A percentile compares a stretch with the other conserved stretches of the same genome.
Evolutionary conservation across 1,140 invertebrate genomes (phyloP).

Genomic region (Diorhabda carinulata): DNA sequence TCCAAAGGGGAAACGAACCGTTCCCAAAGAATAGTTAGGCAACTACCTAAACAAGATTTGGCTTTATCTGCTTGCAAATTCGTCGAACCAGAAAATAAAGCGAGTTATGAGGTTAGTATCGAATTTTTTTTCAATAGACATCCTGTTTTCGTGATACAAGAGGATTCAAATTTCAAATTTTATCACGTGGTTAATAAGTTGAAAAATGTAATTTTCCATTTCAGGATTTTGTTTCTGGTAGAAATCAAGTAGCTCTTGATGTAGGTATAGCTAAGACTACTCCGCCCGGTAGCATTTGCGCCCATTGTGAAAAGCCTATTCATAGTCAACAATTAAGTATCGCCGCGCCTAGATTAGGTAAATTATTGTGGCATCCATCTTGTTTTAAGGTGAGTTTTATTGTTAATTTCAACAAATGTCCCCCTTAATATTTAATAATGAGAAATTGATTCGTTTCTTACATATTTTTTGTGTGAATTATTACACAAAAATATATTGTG

Average conservation of each 20-base stretch:
- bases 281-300: constrained; percentile 45
- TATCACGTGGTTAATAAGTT: background rate
- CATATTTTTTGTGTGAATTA: no score
- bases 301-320: constrained; percentile 35
- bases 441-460: no score
- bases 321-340: constrained; percentile 37
- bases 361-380: constrained; percentile 71
- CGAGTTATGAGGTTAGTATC: constrained; percentile 61
- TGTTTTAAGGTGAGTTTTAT: constrained; percentile 64
- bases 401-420: background rate
- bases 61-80: constrained; percentile 85
- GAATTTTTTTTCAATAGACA: background rate
- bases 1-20: constrained; percentile 74
- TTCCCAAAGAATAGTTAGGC: constrained; percentile 78
- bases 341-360: constrained; percentile 40
- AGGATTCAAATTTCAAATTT: no score
- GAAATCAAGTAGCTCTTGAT: constrained; percentile 93
- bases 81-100: constrained; percentile 69
- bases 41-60: constrained; percentile 93
- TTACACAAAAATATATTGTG: no score
- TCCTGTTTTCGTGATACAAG: background rate
- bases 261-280: constrained; percentile 71
- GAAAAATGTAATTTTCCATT: constrained; percentile 18
- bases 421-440: no score
- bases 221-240: constrained; percentile 80